Conservation (phyloP, 2,797 vertebrate species). For the Gephyroberyx darwinii region DNA sequence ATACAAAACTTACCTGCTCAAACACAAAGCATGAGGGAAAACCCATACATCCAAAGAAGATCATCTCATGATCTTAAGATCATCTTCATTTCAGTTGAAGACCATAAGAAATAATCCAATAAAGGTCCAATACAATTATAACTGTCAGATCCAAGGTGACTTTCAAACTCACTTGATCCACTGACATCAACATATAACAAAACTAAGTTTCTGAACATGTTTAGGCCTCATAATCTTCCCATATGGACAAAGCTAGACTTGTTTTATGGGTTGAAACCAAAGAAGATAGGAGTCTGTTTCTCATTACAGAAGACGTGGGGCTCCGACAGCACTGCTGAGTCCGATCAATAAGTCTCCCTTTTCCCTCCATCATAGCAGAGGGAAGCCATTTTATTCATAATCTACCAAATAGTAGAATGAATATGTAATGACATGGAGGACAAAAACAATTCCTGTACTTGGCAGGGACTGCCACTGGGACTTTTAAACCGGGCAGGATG, state of each 20-base stretch:
- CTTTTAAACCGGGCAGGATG: slow-evolving; percentile 47
- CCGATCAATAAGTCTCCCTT: slow-evolving; percentile 72
- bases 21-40: slow-evolving; percentile 28
- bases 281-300: slow-evolving; percentile 90
- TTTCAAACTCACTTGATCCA: slow-evolving; percentile 31
- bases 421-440: slow-evolving; percentile 4
- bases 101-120: slow-evolving; percentile 3
- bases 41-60: slow-evolving; percentile 31
- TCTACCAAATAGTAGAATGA: slow-evolving; percentile 28
- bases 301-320: slow-evolving; percentile 91
- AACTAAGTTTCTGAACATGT: slow-evolving; percentile 2
- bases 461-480: slow-evolving; percentile 9
- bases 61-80: no score
- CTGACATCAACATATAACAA: slow-evolving; percentile 20
- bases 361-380: slow-evolving; percentile 39
- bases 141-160: slow-evolving; percentile 15
- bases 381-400: slow-evolving; percentile 37
- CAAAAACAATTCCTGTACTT: background rate
- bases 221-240: slow-evolving; percentile 35
- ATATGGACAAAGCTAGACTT: slow-evolving; percentile 6
- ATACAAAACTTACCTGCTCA: slow-evolving; percentile 65
- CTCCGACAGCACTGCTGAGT: slow-evolving; percentile 82
- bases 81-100: slow-evolving; percentile 14
- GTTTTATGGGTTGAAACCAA: slow-evolving; percentile 43
- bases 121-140: slow-evolving; percentile 1